Evolutionary conservation across 2,113 vertebrate species (phyloP), one percentile per base, ranked within the genome.

Genomic region (Otolemur garnettii): DNA sequence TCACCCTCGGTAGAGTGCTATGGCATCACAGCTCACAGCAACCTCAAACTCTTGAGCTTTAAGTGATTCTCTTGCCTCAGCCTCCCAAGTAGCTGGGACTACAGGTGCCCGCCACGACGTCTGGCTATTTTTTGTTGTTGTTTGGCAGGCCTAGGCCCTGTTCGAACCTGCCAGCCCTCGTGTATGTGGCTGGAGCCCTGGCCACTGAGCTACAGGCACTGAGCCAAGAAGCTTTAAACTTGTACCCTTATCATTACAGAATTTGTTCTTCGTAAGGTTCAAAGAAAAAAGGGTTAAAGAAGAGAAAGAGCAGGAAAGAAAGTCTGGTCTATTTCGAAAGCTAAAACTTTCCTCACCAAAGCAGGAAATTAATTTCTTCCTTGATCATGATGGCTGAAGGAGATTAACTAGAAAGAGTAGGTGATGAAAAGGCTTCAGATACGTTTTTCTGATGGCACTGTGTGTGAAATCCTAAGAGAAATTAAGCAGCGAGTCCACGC

Each of bases 331-430:
- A 19, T 87, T 93, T 93, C 33, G 68, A 60, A 96, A 94, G n/a
- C 59, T 77, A n/a, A 95, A 93, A n/a, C 62, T 64, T 87, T 80
- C 75, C 72, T 93, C 60, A 69, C 45, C 14, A 64, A 64, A 59
- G 30, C 89, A 90, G 94, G 95, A 97, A 96, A 97, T 96, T 91
- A 94, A 97, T 97, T 96, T 96, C 91, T 80, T 96, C 91, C 91
- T 91, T 91, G 38, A 87, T 93, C 24, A 14, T 17, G 87, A 93
- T 95, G 91, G 35, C 66, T 53, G 38, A 84, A 77, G 22, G 85
- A 97, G 75, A 94, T 33, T 75, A 69, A 72, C 38, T 10, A 95
- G 45, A 98, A 93, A 90, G 30, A 87, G 64, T 2, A 50, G 77
- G 59, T 68, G 80, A 94, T 80, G 68, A 91, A 96, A 96, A 94